These are phyloP conservation scores for Triplophysa siluroides DNA, from an alignment of 2,113 vertebrate genomes.

Conservation along the genomic window DNA sequence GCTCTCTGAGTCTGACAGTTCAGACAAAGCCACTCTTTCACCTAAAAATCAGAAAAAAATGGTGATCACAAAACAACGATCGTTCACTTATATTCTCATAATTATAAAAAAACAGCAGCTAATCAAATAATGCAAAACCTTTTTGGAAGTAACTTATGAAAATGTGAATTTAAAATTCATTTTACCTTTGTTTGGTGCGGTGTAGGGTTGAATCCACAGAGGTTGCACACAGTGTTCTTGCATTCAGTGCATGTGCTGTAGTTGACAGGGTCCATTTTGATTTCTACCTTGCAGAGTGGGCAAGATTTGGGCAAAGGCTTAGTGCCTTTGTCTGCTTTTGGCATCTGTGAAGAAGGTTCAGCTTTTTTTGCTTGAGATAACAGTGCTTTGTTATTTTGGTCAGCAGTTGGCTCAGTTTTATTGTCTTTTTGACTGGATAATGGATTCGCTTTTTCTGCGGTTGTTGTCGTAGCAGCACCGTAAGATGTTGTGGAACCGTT, in stretches of 20 bases:
- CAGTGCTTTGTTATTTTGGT: slow-evolving; percentile 39
- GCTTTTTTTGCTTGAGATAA: slow-evolving; percentile 58
- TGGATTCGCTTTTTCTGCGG: neutral
- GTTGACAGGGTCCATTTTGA: slow-evolving; percentile 80
- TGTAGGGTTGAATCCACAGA: slow-evolving; percentile 88
- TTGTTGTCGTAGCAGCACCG: neutral
- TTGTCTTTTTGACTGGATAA: slow-evolving; percentile 39
- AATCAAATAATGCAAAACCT: neutral
- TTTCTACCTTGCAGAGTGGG: slow-evolving; percentile 81
- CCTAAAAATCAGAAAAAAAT: slow-evolving; percentile 65
- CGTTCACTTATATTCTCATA: neutral
- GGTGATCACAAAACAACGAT: neutral
- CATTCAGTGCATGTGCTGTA: slow-evolving; percentile 83
- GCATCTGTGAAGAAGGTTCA: slow-evolving; percentile 33
- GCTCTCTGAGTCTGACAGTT: slow-evolving; percentile 97
- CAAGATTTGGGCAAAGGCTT: slow-evolving; percentile 62
- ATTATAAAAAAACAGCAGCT: neutral
- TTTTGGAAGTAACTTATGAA: neutral
- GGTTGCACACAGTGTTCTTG: slow-evolving; percentile 82
- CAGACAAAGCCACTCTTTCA: slow-evolving; percentile 96
- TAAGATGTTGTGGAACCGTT: slow-evolving; percentile 48
- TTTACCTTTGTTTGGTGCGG: slow-evolving; percentile 83
- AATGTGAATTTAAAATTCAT: neutral
- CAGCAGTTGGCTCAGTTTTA: slow-evolving; percentile 60
- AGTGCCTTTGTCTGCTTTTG: slow-evolving; percentile 38